A percentile compares a stretch with the other conserved stretches of the same genome.
phyloP scores from a whole-genome alignment of 2,113 vertebrate species.

The Scopus umbretta region DNA sequence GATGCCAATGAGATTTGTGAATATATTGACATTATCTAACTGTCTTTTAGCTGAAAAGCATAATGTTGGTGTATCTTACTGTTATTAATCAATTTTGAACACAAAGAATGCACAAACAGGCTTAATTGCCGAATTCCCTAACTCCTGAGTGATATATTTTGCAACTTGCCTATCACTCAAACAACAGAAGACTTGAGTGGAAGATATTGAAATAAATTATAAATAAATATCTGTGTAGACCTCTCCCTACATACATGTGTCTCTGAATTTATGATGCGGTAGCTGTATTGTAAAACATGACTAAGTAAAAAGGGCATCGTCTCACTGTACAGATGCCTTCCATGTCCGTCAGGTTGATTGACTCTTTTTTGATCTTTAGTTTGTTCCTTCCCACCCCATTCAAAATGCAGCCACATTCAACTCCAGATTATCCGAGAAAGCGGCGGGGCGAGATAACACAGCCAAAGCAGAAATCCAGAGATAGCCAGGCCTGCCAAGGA shows the following conservation, averaged over 20 bases:
- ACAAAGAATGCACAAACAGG: constrained; percentile 20
- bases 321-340: not conserved
- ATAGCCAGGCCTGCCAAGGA: not conserved
- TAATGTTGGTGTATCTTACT: not conserved
- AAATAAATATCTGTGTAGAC: not conserved
- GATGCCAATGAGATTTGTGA: constrained; percentile 15
- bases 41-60: constrained; percentile 12
- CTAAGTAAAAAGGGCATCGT: not conserved
- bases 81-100: constrained; percentile 54
- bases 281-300: not conserved
- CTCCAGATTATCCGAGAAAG: not conserved
- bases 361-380: not conserved
- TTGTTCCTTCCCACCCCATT: not conserved
- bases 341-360: not conserved
- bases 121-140: constrained; percentile 31
- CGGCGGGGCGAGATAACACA: not conserved
- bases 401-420: not conserved
- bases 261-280: not conserved
- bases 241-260: not conserved
- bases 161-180: constrained; percentile 49
- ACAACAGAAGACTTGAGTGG: constrained; percentile 3
- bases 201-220: constrained; percentile 40
- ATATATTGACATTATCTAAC: constrained; percentile 36
- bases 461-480: not conserved
- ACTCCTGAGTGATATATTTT: constrained; percentile 45